Evolutionary conservation across 2,888 invertebrate genomes (phyloP), one percentile per base, ranked within the genome.

Genomic region (Metopia argyrocephala): DNA sequence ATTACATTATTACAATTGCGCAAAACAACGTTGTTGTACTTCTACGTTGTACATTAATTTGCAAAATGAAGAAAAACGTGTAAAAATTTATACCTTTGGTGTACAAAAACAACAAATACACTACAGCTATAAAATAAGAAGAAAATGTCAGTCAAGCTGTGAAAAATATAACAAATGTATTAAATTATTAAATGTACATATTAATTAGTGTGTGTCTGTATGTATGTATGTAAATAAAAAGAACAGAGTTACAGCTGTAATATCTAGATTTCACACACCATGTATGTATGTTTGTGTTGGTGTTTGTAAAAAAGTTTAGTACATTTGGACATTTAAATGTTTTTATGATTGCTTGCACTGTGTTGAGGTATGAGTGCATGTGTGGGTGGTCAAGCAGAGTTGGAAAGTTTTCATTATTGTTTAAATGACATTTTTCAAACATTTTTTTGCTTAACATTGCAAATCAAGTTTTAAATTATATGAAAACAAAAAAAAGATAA

Each of bases 1-100:
- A 65, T 76, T 64, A 70, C 76, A 71, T 71, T 68, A 71, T 62
- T 71, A 57, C 76, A 75, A 65, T 75, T 75, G 79, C 65, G 61
- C 76, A 81, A 81, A 80, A 69, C 38, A 62, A 27, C 52, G 25
- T 52, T 25, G 38, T 61, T 38, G 54, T 48, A 68, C 57, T 66
- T 64, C 52, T 50, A 69, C 52, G 52, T 62, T 71, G 65, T 59
- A 66, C 5, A 69, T 69, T 69, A 69, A 76, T 74, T 76, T 69
- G 59, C 23, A 56, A 61, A 76, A 76, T 70, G 38, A 56, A 66
- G 48, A 64, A 74, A 64, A 79, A 79, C 54, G 75, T 79, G 75
- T 70, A 38, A 70, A 52, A 69, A 61, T 59, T 45, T 65, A 59
- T 65, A 54, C 50, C 9, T 46, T 65, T 50, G 25, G 57, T 64